These are phyloP conservation scores for Rotaria socialis DNA, from an alignment of 2,888 invertebrate genomes.

Conservation along the genomic window DNA sequence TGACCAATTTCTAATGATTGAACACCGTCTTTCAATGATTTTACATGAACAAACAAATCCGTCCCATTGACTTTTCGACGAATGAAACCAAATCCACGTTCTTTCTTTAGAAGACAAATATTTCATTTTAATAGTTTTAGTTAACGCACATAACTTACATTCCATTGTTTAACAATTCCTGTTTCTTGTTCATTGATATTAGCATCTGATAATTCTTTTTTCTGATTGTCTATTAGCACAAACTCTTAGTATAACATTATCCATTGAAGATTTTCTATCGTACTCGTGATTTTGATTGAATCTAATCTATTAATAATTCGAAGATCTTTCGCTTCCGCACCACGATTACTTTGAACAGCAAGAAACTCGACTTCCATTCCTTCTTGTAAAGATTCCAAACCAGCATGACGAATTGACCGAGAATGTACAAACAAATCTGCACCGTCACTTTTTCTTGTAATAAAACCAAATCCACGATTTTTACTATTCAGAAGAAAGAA, in stretches of 20 bases:
- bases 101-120: background rate
- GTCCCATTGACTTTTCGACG: background rate
- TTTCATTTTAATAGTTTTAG: background rate
- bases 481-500: background rate
- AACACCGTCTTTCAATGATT: background rate
- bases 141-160: background rate
- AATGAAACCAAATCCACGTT: background rate
- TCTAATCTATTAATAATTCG: background rate
- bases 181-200: background rate
- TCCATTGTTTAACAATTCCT: background rate
- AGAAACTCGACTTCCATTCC: background rate
- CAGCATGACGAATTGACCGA: background rate
- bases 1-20: background rate
- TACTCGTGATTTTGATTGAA: too few species aligned
- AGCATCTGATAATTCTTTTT: background rate
- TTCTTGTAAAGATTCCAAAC: background rate
- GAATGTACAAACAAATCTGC: background rate
- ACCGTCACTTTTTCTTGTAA: background rate
- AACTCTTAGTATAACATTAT: too few species aligned
- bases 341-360: background rate
- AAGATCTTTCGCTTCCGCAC: background rate
- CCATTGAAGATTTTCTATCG: too few species aligned
- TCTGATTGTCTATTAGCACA: too few species aligned
- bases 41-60: background rate
- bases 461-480: constrained; percentile 12